Percentiles rank a stretch among this genome's conserved stretches.
Conservation (phyloP, 1,140 invertebrate genomes). For the Littorina saxatilis region DNA sequence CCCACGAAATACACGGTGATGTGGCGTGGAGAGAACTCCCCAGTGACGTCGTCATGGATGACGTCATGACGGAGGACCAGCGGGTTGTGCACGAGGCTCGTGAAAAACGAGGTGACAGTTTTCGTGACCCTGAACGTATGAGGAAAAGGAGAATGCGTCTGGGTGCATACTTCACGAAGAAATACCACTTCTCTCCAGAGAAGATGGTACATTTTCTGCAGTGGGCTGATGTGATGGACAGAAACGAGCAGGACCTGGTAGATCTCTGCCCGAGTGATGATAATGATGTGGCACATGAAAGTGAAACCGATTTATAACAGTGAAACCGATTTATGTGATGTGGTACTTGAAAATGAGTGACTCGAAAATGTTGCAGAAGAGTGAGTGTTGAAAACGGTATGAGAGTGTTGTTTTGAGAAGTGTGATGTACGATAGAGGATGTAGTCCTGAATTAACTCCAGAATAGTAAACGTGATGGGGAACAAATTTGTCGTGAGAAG, state of each 20-base stretch:
- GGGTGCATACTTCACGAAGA: background rate
- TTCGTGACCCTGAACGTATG: background rate
- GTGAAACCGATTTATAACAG: too few relatives aligned
- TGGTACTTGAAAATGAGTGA: too few relatives aligned
- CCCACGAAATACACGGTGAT: conserved; percentile 9
- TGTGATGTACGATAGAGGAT: too few relatives aligned
- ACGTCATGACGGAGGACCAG: conserved; percentile 25
- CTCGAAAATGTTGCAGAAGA: too few relatives aligned
- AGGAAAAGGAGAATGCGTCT: background rate
- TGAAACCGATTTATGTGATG: too few relatives aligned
- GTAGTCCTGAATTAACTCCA: too few relatives aligned
- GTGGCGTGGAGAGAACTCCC: conserved; percentile 27
- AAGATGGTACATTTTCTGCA: conserved; percentile 14
- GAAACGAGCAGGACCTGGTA: conserved; percentile 16
- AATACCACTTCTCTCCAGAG: conserved; percentile 12
- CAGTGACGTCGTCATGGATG: background rate
- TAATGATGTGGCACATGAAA: too few relatives aligned
- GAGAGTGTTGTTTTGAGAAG: too few relatives aligned
- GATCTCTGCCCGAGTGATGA: background rate
- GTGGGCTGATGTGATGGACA: conserved; percentile 31
- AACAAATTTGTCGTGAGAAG: too few relatives aligned
- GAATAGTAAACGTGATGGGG: too few relatives aligned
- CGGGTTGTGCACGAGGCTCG: conserved; percentile 5
- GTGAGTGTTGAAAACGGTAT: too few relatives aligned
- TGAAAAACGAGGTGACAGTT: background rate